phyloP scores from a whole-genome alignment of 2,888 invertebrate genomes.

The Thymelicus sylvestris region DNA sequence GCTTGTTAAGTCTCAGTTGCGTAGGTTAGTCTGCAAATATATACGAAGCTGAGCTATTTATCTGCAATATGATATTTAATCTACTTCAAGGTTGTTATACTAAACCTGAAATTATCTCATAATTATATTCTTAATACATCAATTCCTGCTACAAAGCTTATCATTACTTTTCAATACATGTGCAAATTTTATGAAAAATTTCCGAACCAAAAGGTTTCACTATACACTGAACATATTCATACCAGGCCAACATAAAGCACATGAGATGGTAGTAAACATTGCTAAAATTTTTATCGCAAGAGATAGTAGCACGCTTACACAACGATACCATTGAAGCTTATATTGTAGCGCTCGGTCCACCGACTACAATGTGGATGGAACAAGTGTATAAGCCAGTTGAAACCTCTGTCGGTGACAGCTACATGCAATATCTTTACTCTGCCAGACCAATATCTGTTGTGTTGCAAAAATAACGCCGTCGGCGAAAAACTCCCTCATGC shows the following conservation, averaged over 20 bases:
- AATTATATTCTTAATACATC: too few species aligned
- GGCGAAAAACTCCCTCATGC: conserved; percentile 54
- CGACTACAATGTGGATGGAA: conserved; percentile 50
- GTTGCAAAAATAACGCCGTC: conserved; percentile 65
- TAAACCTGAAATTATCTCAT: too few species aligned
- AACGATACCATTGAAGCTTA: conserved; percentile 45
- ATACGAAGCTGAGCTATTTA: too few species aligned
- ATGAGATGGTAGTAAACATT: conserved; percentile 19
- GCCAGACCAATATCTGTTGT: conserved; percentile 73
- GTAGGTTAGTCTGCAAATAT: too few species aligned
- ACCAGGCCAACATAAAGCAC: background rate
- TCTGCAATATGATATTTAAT: too few species aligned
- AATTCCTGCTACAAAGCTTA: too few species aligned
- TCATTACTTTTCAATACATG: too few species aligned
- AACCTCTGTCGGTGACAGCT: conserved; percentile 72
- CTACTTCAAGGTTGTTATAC: too few species aligned
- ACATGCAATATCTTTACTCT: conserved; percentile 77
- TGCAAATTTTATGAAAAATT: too few species aligned
- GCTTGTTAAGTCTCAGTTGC: too few species aligned
- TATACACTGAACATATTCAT: background rate
- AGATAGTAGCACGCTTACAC: conserved; percentile 31
- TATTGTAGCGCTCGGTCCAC: conserved; percentile 53
- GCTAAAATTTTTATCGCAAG: conserved; percentile 24
- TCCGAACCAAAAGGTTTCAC: background rate
- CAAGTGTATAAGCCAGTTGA: conserved; percentile 70